Evolutionary conservation across 2,113 vertebrate genomes (phyloP).

Genomic region (Telmatochromis sp.): DNA sequence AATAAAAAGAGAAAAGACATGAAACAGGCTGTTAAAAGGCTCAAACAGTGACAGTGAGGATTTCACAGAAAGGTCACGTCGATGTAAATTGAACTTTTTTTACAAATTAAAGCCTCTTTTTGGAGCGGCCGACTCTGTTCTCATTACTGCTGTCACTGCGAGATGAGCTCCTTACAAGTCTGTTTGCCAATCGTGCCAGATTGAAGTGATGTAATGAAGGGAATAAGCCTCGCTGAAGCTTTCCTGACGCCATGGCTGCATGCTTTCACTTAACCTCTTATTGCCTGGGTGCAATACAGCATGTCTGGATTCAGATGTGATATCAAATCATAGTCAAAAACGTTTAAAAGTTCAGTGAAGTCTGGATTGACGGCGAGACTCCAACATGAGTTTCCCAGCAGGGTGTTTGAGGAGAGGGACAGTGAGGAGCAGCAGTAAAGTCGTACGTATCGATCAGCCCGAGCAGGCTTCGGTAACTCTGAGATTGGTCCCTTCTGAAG

Average conservation of each 20-base stretch:
- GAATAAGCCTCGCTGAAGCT: neutral
- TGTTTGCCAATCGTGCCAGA: neutral
- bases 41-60: neutral
- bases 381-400: neutral
- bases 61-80: neutral
- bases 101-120: neutral
- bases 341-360: neutral
- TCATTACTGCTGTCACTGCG: conserved; percentile 4
- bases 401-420: neutral
- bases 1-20: neutral
- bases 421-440: neutral
- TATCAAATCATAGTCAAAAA: neutral
- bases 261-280: neutral
- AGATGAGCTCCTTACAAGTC: conserved; percentile 11
- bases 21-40: neutral
- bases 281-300: neutral
- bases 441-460: neutral
- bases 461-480: neutral
- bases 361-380: neutral
- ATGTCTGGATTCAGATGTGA: neutral
- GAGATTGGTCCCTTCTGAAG: neutral
- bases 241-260: neutral
- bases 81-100: neutral
- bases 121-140: neutral
- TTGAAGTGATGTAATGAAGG: conserved; percentile 32